phyloP scores from a whole-genome alignment of 2,113 vertebrate genomes.

The Platichthys flesus region DNA sequence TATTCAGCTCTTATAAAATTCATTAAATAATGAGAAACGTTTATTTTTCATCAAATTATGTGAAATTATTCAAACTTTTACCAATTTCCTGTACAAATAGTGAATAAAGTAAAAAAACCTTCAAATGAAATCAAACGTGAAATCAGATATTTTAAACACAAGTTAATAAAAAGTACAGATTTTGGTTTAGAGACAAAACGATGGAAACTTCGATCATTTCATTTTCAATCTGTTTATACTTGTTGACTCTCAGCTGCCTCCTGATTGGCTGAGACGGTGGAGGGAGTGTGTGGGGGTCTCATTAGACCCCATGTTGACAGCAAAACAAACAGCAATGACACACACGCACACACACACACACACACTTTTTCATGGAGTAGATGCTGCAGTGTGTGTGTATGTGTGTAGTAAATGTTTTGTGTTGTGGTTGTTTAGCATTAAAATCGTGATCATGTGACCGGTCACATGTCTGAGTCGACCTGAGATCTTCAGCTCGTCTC shows the following conservation, averaged over 20 bases:
- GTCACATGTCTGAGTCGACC: no score
- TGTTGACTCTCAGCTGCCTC: neutral
- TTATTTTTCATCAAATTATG: no score
- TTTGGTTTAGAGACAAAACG: neutral
- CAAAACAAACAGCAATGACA: neutral
- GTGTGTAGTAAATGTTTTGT: no score
- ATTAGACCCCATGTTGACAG: conserved; percentile 4
- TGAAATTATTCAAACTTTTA: no score
- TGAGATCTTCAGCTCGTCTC: no score
- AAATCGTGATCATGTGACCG: no score
- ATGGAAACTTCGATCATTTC: neutral
- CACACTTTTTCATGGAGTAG: no score
- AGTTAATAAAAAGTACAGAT: neutral
- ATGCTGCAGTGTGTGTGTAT: no score
- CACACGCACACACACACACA: neutral
- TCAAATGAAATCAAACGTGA: neutral
- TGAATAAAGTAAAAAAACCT: neutral
- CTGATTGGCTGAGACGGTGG: neutral
- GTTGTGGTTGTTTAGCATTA: no score
- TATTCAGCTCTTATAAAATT: no score
- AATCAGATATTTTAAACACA: neutral
- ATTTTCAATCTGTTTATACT: neutral
- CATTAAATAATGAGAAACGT: no score
- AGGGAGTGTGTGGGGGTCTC: neutral
- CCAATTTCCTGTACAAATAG: no score